A percentile compares a stretch with the other conserved stretches of the same genome.
Evolutionary conservation across 2,113 vertebrate genomes (phyloP).

Genomic region (Myiozetetes cayanensis): DNA sequence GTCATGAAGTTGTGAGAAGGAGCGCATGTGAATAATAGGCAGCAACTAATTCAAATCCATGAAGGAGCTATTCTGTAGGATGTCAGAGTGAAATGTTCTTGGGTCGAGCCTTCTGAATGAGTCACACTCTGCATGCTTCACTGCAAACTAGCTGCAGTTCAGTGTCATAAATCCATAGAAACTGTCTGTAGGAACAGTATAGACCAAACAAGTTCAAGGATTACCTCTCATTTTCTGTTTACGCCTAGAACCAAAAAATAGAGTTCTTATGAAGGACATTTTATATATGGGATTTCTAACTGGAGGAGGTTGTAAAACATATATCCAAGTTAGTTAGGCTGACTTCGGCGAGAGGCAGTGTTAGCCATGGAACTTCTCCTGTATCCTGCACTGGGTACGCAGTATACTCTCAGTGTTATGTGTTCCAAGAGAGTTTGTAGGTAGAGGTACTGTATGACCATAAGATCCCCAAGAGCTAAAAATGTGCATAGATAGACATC

Average conservation of each 20-base stretch:
- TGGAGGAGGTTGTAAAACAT: neutral
- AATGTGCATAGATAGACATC: neutral
- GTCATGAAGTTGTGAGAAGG: neutral
- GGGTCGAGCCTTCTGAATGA: neutral
- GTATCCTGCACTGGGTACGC: neutral
- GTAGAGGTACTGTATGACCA: neutral
- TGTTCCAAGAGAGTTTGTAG: neutral
- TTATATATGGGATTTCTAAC: neutral
- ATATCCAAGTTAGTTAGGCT: neutral
- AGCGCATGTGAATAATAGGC: neutral
- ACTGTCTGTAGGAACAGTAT: neutral
- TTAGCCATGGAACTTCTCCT: neutral
- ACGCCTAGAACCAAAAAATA: neutral
- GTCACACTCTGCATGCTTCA: neutral
- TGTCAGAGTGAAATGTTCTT: constrained; percentile 13
- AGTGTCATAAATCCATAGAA: neutral
- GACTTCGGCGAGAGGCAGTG: neutral
- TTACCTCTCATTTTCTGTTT: neutral
- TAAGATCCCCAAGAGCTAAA: neutral
- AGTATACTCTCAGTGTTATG: neutral
- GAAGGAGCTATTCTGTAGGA: neutral
- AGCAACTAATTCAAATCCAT: neutral
- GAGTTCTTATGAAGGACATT: neutral
- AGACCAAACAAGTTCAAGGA: neutral
- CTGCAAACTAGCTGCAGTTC: neutral